These are phyloP conservation scores for Pocota personata DNA, from an alignment of 2,888 invertebrate genomes.

Conservation along the genomic window DNA sequence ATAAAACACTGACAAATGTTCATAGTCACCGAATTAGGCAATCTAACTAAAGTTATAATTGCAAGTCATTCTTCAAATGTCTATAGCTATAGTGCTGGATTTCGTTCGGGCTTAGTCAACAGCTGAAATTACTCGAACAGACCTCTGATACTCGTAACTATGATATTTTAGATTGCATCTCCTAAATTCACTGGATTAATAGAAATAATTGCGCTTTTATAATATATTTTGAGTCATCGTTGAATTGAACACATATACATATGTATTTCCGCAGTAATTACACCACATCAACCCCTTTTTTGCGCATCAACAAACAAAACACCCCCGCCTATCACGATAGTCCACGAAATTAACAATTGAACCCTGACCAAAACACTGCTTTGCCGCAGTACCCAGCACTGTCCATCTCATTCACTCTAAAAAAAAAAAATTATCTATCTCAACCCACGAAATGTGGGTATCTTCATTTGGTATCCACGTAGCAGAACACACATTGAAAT, in stretches of 20 bases:
- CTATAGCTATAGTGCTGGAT: too few relatives aligned
- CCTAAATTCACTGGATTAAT: neutral
- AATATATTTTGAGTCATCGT: slow-evolving; percentile 36
- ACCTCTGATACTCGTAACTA: neutral
- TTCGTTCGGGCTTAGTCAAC: neutral
- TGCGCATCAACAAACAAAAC: slow-evolving; percentile 29
- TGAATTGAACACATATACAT: neutral
- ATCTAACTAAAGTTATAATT: too few relatives aligned
- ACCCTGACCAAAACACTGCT: slow-evolving; percentile 29
- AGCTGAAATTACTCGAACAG: neutral
- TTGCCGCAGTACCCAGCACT: neutral
- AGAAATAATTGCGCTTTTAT: neutral
- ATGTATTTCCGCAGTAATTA: slow-evolving; percentile 17
- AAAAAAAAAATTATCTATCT: slow-evolving; percentile 17
- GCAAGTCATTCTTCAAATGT: too few relatives aligned
- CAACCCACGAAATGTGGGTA: neutral
- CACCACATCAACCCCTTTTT: slow-evolving; percentile 30
- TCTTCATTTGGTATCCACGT: neutral
- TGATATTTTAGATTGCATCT: neutral
- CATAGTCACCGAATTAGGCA: too few relatives aligned
- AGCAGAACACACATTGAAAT: neutral
- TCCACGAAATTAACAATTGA: slow-evolving; percentile 35
- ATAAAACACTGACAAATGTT: too few relatives aligned
- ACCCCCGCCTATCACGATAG: slow-evolving; percentile 24
- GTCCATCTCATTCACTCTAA: neutral